These are phyloP conservation scores for Scelioninae gen. 1 DNA, from an alignment of 2,888 invertebrate species.

Conservation along the genomic window DNA sequence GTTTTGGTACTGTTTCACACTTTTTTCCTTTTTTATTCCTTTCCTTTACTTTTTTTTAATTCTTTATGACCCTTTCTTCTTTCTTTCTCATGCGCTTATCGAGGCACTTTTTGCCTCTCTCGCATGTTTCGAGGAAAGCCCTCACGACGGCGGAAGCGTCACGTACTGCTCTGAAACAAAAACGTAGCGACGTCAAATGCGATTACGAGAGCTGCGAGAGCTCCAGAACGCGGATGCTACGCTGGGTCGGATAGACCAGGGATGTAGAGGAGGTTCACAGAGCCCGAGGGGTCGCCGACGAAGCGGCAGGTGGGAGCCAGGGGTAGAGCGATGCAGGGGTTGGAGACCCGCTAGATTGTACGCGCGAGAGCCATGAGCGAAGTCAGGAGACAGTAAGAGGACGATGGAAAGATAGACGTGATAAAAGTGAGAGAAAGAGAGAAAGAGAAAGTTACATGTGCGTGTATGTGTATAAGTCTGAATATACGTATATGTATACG, in stretches of 20 bases:
- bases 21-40: conserved; percentile 49
- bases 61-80: conserved; percentile 65
- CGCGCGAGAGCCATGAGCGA: conserved; percentile 67
- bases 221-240: conserved; percentile 83
- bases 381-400: conserved; percentile 62
- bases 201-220: conserved; percentile 84
- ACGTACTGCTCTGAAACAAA: conserved; percentile 84
- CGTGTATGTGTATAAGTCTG: conserved; percentile 44
- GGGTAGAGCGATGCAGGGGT: conserved; percentile 67
- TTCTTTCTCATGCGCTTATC: conserved; percentile 52
- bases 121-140: conserved; percentile 79
- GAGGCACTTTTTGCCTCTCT: conserved; percentile 72
- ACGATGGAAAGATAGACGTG: conserved; percentile 37
- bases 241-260: conserved; percentile 79
- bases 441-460: conserved; percentile 53
- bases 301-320: conserved; percentile 69
- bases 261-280: conserved; percentile 67
- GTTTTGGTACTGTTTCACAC: conserved; percentile 54
- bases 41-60: conserved; percentile 55
- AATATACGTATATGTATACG: conserved; percentile 67
- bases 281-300: conserved; percentile 70
- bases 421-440: conserved; percentile 56
- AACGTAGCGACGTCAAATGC: conserved; percentile 84
- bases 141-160: conserved; percentile 82
- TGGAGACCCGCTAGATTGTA: conserved; percentile 67